A percentile compares a stretch with the other conserved stretches of the same genome.
These are phyloP conservation scores for Acronicta aceris DNA, from an alignment of 2,888 invertebrate genomes.

Conservation along the genomic window DNA sequence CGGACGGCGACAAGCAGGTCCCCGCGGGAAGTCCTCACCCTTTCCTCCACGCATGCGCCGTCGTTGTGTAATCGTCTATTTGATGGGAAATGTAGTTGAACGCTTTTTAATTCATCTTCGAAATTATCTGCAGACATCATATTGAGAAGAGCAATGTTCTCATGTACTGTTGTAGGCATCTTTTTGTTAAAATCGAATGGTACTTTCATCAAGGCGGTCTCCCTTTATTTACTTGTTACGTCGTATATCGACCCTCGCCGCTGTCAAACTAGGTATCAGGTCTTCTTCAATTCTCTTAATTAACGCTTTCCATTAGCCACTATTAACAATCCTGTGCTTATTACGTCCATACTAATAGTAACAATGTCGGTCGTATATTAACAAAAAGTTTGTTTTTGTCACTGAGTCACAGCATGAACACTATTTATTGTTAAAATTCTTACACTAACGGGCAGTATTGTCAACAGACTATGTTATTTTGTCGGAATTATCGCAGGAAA, in stretches of 20 bases:
- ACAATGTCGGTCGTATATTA: conserved; percentile 62
- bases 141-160: conserved; percentile 90
- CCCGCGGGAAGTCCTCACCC: conserved; percentile 97
- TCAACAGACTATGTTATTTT: conserved; percentile 69
- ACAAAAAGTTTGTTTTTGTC: conserved; percentile 64
- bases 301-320: conserved; percentile 69
- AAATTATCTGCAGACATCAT: conserved; percentile 93
- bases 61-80: conserved; percentile 89
- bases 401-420: conserved; percentile 73
- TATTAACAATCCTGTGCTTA: conserved; percentile 67
- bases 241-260: conserved; percentile 40
- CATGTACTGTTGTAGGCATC: conserved; percentile 84
- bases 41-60: conserved; percentile 90
- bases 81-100: conserved; percentile 96
- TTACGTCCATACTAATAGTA: conserved; percentile 70
- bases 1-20: conserved; percentile 97
- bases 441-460: conserved; percentile 66
- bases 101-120: conserved; percentile 97
- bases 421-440: conserved; percentile 59
- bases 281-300: conserved; percentile 68
- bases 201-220: conserved; percentile 57
- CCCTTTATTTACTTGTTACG: conserved; percentile 48
- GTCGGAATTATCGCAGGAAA: conserved; percentile 76
- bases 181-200: conserved; percentile 61
- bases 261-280: conserved; percentile 35